Base-by-base conservation (phyloP, 2,797 vertebrate species). In the Mormyrops attenuatus region DNA sequence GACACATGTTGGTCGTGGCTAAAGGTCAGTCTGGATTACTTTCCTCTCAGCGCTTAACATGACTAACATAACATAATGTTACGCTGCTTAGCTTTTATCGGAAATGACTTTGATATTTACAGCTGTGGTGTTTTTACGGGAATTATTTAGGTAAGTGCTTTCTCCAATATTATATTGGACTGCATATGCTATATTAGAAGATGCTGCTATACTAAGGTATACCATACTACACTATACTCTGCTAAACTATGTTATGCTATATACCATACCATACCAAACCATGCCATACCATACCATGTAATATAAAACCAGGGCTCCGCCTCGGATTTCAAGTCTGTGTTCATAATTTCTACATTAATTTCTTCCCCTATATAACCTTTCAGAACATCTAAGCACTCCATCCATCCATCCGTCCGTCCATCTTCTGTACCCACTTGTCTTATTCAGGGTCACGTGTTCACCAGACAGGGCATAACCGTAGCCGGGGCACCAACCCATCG, bases 21-120 rank as follows among this genome's bases (percentile, higher is more conserved):
- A 80, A 44, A 82, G 77, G 34, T 82, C 77, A 82, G 38, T 44
- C 77, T 82, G 77, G 77, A 82, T 82, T 82, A 82, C 77, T 82
- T 82, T 41, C 38, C 41, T 82, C 41, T 47, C 77, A 82, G 41
- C 20, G 20, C 77, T 44, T 82, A 82, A 82, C 41, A 41, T 82
- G 20, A 82, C 41, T 82, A 82, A 82, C 77, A 20, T 44, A 80
- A 80, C 41, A n/a, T 82, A 82, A 82, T 82, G 41, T 47, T 41
- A 80, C 17, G 5, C 73, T 80, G 73, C 73, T 80, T 82, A 82
- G 77, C 38, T 44, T 82, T 82, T n/a, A 44, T 82, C 38, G 6
- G 77, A 82, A 47, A 47, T 82, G 17, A 82, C 77, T 44, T 60
- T 88, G 5, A 60, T 57, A 44, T 60, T 87, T 41, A 30, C 41